Evolutionary conservation across 53 echinoderm and acorn worm species (phyloP).

Genomic region (Astropecten irregularis): DNA sequence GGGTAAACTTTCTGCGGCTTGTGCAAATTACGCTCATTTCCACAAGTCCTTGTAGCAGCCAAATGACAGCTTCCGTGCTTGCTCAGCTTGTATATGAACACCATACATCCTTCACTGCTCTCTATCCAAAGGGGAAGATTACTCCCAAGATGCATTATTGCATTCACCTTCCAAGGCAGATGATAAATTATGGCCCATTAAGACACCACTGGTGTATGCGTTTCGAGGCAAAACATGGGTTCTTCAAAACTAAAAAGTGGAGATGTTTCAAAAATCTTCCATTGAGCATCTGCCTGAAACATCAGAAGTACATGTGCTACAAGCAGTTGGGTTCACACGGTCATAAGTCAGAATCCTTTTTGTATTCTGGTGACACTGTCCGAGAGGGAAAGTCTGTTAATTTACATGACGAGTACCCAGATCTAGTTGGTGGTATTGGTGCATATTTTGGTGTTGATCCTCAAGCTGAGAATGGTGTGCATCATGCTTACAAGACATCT

Average conservation of each 20-base stretch:
- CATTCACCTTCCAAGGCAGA: conserved; percentile 65
- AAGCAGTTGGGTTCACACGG: conserved; percentile 43
- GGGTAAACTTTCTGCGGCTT: conserved; percentile 57
- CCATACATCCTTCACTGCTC: conserved; percentile 25
- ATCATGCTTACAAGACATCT: conserved; percentile 37
- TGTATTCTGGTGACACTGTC: conserved; percentile 59
- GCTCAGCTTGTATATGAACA: conserved; percentile 49
- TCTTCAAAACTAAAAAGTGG: conserved; percentile 57
- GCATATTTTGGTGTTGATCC: background rate
- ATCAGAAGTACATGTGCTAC: conserved; percentile 72
- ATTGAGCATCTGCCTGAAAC: conserved; percentile 51
- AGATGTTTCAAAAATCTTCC: conserved; percentile 74
- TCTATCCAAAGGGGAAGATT: conserved; percentile 54
- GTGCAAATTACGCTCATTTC: conserved; percentile 64
- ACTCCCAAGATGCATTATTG: conserved; percentile 79
- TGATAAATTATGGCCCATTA: conserved; percentile 47
- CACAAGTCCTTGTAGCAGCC: conserved; percentile 40
- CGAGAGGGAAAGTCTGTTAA: conserved; percentile 45
- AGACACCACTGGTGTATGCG: conserved; percentile 68
- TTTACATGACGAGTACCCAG: conserved; percentile 27
- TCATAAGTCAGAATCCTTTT: conserved; percentile 16
- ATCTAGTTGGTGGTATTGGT: conserved; percentile 32
- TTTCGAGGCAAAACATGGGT: conserved; percentile 64
- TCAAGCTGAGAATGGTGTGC: background rate
- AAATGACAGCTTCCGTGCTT: conserved; percentile 35